These are phyloP conservation scores for Oncorhynchus mykiss DNA, from an alignment of 2,113 vertebrate genomes.

Conservation along the genomic window DNA sequence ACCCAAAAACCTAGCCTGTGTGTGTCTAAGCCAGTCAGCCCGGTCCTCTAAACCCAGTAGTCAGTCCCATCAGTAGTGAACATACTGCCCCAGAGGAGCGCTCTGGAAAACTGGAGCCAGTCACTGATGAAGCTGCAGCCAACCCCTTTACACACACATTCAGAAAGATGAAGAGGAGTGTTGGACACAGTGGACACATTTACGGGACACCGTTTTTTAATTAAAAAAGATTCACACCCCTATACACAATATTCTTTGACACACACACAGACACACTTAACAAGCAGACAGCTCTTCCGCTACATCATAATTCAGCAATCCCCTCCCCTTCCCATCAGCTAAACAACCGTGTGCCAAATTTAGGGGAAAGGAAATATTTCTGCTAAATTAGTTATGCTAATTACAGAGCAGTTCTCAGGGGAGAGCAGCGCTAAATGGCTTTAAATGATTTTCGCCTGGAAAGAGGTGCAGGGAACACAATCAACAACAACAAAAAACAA, in stretches of 20 bases:
- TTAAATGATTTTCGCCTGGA: conserved; percentile 77
- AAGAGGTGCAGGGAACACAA: conserved; percentile 61
- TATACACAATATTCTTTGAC: not conserved
- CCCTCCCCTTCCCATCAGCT: not conserved
- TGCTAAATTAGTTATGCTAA: conserved; percentile 82
- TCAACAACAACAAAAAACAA: conserved; percentile 22
- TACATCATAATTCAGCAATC: conserved; percentile 64
- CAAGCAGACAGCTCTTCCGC: conserved; percentile 64
- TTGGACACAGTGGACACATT: not conserved
- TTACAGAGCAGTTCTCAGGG: conserved; percentile 72
- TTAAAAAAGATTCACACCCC: not conserved
- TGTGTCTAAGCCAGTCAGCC: conserved; percentile 32
- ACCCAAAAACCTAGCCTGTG: not conserved
- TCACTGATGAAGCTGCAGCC: conserved; percentile 58
- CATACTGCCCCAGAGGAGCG: conserved; percentile 48
- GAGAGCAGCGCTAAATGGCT: conserved; percentile 72
- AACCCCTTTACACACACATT: conserved; percentile 28
- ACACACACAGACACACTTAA: conserved; percentile 28
- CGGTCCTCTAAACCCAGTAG: conserved; percentile 18
- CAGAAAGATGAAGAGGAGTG: not conserved
- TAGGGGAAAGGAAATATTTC: conserved; percentile 74
- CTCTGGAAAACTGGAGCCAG: conserved; percentile 48
- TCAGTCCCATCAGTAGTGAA: conserved; percentile 23
- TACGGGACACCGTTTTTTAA: not conserved
- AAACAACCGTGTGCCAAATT: conserved; percentile 50